Base-by-base conservation (phyloP, 2,888 invertebrate genomes). In the Drosophila neoperkinsi region DNA sequence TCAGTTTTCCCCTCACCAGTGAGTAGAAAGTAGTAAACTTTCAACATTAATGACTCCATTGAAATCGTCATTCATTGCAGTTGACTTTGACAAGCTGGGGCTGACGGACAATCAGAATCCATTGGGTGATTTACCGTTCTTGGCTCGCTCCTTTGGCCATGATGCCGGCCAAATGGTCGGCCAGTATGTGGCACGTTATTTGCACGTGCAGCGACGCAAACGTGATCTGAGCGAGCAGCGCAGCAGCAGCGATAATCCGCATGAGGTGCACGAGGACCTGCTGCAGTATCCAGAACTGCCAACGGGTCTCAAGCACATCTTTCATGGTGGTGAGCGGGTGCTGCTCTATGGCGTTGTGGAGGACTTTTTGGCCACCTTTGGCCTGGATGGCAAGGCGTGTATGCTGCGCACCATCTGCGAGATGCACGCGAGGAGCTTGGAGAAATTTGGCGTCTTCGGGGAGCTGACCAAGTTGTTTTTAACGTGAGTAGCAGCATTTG, bases 41-140 rank as follows among this genome's bases (percentile, higher is more conserved):
- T n/a, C 38, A 4, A 7, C 30, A 10, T 30, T 16, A 30, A 31
- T 38, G 61, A 41, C n/a, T 71, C 57, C 59, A 62, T 74, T 70
- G 56, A 63, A 59, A 56, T 56, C 11, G 28, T 4, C 28, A 11
- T 21, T 16, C 4, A 25, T 43, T 60, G 4, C 94, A 97, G 97
- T 97, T 92, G 97, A 97, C 91, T 97, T 97, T 91, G 97, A 97
- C 93, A 96, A 96, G 92, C 93, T 97, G 78, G 97, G 97, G 18
- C 92, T 97, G 82, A 97, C 97, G n/a, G 97, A 97, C 91, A 97
- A 97, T 91, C 96, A 97, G 91, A 97, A 97, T 93, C 97, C 97
- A 0, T 96, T 96, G 89, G 97, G 97, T 21, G 96, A 96, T 52
- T 93, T 97, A 65, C 96, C 97, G 0, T 94, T 97, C 6, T 94